phyloP scores from a whole-genome alignment of 1,140 invertebrate genomes.

The Drosophila biarmipes region DNA sequence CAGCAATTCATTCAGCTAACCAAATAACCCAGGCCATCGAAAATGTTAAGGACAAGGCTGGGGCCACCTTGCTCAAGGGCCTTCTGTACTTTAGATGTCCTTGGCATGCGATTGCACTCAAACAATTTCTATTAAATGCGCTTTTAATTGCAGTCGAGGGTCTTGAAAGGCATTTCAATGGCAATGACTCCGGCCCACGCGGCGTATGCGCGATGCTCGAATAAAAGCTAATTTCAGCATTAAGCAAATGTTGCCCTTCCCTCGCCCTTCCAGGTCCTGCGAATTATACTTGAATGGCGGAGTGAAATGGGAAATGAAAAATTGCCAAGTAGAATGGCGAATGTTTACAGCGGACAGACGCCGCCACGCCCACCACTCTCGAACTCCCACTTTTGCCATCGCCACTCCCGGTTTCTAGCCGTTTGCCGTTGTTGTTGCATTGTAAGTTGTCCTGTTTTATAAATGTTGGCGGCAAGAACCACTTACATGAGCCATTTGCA shows the following conservation, averaged over 20 bases:
- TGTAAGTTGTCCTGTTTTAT: conserved; percentile 73
- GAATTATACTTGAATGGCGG: conserved; percentile 38
- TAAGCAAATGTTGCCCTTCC: conserved; percentile 30
- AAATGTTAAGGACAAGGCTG: conserved; percentile 15
- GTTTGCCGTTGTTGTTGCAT: conserved; percentile 49
- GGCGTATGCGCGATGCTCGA: conserved; percentile 47
- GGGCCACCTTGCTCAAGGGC: conserved; percentile 5
- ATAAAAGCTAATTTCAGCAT: conserved; percentile 51
- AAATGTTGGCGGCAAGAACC: conserved; percentile 73
- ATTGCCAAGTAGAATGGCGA: conserved; percentile 59
- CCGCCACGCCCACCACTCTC: conserved; percentile 2
- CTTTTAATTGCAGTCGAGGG: conserved; percentile 62
- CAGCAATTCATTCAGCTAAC: conserved; percentile 24
- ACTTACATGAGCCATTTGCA: conserved; percentile 82
- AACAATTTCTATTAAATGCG: conserved; percentile 69
- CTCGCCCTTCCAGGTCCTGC: conserved; percentile 17
- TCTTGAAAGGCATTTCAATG: conserved; percentile 52
- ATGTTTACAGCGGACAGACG: conserved; percentile 23
- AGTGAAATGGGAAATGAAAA: conserved; percentile 62
- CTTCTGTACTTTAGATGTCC: conserved; percentile 33
- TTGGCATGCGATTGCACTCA: conserved; percentile 54
- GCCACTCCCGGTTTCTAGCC: not conserved
- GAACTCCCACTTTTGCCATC: conserved; percentile 29
- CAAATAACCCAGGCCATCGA: conserved; percentile 10
- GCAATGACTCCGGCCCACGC: conserved; percentile 21